These are phyloP conservation scores for Choreutis nemorana DNA, from an alignment of 2,888 invertebrate genomes.

Conservation along the genomic window DNA sequence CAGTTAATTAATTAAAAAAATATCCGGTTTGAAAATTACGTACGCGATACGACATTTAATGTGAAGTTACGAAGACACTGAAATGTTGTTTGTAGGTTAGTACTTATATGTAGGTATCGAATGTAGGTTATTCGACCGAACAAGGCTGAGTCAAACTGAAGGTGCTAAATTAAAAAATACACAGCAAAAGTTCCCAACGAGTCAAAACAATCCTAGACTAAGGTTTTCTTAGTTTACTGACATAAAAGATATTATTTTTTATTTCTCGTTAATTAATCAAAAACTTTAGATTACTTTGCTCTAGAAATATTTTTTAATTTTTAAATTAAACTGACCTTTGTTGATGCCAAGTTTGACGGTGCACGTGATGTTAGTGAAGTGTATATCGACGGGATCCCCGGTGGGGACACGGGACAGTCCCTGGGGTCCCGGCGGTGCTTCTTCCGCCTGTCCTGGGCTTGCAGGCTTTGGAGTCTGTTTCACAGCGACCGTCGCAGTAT, in stretches of 20 bases:
- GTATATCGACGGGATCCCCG: conserved; percentile 71
- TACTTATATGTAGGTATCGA: too few species aligned
- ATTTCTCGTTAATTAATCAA: background rate
- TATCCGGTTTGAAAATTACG: too few species aligned
- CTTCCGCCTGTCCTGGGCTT: conserved; percentile 8
- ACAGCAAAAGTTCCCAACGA: too few species aligned
- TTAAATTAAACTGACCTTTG: conserved; percentile 67
- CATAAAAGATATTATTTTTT: background rate
- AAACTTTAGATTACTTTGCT: background rate
- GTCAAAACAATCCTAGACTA: too few species aligned
- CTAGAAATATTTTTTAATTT: background rate
- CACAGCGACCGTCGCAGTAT: conserved; percentile 9
- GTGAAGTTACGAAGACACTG: too few species aligned
- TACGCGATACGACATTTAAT: too few species aligned
- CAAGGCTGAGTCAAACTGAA: too few species aligned
- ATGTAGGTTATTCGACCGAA: too few species aligned
- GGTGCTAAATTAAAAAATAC: too few species aligned
- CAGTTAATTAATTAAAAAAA: too few species aligned
- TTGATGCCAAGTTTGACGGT: conserved; percentile 76
- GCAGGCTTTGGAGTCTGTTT: background rate
- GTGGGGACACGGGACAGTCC: conserved; percentile 29
- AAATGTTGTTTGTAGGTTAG: too few species aligned
- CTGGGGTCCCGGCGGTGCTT: conserved; percentile 9
- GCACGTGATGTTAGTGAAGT: conserved; percentile 77
- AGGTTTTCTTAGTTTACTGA: too few species aligned